phyloP scores from a whole-genome alignment of 2,797 vertebrate species.

The Sardinella longiceps region DNA sequence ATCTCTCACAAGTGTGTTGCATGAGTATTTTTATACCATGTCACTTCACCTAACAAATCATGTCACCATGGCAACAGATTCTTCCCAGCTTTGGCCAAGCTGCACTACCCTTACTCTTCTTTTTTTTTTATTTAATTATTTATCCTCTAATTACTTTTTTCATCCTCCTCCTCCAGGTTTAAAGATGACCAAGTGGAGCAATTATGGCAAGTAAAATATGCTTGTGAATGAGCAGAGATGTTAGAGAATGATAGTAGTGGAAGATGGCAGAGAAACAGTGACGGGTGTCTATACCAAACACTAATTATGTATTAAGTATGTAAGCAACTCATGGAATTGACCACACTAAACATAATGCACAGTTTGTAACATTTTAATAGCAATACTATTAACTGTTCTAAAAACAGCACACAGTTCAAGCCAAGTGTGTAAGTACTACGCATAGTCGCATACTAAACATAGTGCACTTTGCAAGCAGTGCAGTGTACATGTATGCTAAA shows the following conservation, averaged over 20 bases:
- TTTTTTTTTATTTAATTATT: conserved; percentile 51
- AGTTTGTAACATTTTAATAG: neutral
- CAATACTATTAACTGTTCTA: too few relatives aligned
- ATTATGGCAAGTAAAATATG: conserved; percentile 3
- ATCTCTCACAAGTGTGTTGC: conserved; percentile 65
- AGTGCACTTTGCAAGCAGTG: neutral
- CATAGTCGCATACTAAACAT: neutral
- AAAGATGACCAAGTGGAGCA: conserved; percentile 13
- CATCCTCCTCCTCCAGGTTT: conserved; percentile 42
- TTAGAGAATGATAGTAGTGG: neutral
- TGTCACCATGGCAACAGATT: conserved; percentile 75
- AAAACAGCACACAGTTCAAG: too few relatives aligned
- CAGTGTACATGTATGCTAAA: neutral
- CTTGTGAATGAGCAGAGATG: neutral
- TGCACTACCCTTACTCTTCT: conserved; percentile 44
- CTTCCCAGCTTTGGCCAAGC: conserved; percentile 51
- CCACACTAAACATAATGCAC: neutral
- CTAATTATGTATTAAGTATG: neutral
- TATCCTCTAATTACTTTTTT: conserved; percentile 52
- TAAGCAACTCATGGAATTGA: neutral
- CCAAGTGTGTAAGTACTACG: too few relatives aligned
- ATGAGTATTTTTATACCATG: conserved; percentile 70
- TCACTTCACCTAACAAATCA: conserved; percentile 70
- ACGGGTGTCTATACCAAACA: neutral
- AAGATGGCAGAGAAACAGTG: neutral